Evolutionary conservation across 2,797 vertebrate genomes (phyloP), one percentile per base, ranked within the genome.

Genomic region (Arrhamphus sclerolepis): DNA sequence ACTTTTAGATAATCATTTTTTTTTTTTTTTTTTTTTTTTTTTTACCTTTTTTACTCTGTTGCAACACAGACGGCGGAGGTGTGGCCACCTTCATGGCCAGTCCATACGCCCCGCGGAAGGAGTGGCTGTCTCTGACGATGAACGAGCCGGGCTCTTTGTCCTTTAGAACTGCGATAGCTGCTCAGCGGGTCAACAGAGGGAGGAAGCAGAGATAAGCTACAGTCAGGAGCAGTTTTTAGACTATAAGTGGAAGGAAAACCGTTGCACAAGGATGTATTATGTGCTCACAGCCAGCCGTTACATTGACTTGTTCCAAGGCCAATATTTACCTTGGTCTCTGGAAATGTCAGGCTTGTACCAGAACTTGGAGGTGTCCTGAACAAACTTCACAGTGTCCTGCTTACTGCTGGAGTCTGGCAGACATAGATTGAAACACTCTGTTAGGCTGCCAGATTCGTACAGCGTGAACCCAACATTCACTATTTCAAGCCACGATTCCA

Each of bases 301-400:
- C 43, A 16, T 50, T 59, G 64, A 44, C 9, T n/a, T 39, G 34
- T 55, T 76, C 72, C 70, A 81, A 73, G 20, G 44, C 48, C 64
- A 83, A 78, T 86, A 75, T 85, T 70, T 92, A 98, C 97, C 96
- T 94, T 98, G 96, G 66, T 99, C 97, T 90, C 97, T 91, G 72
- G 96, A 97, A 86, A 99, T 99, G 83, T 98, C 96, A 7, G 96
- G 94, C 82, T 99, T 99, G 90, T 98, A 99, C 97, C 97, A 99
- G 89, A 96, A 99, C 83, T 94, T 98, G 60, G 97, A 96, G 0
- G 97, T 98, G 84, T 99, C 97, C 83, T 99, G 97, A 64, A 98
- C 97, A 89, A 99, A 99, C 87, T 97, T 99, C 81, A 95, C 96
- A 0, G 94, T 96, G 86, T 96, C 93, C 0, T 93, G 94, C 72